Percentiles rank a stretch among this genome's conserved stretches.
Evolutionary conservation across 2,888 invertebrate species (phyloP).

Genomic region (Theodoxus fluviatilis): DNA sequence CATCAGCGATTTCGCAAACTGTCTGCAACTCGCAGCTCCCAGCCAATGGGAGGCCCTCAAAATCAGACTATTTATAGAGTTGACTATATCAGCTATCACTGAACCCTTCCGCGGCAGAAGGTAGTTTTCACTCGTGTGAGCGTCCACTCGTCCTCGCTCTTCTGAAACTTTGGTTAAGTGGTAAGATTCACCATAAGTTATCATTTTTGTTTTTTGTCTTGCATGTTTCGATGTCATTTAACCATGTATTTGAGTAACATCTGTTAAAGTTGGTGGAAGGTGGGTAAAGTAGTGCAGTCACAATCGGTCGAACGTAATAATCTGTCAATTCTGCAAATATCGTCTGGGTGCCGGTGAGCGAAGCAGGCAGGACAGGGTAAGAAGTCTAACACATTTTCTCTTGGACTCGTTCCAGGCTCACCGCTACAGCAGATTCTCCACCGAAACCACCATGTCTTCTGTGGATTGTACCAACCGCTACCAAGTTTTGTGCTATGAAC

Average conservation of each 20-base stretch:
- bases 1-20: too few species aligned
- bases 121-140: too few species aligned
- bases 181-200: too few species aligned
- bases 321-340: constrained; percentile 38
- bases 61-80: background rate
- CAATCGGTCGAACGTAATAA: constrained; percentile 29
- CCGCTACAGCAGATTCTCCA: constrained; percentile 19
- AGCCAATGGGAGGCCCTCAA: background rate
- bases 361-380: constrained; percentile 26
- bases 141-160: too few species aligned
- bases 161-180: too few species aligned
- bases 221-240: too few species aligned
- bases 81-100: too few species aligned
- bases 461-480: constrained; percentile 48
- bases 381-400: constrained; percentile 22
- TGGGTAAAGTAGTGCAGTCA: background rate
- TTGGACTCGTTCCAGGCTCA: constrained; percentile 21
- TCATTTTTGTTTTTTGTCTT: too few species aligned
- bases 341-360: constrained; percentile 29
- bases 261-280: too few species aligned
- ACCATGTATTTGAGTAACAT: too few species aligned
- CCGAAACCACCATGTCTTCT: constrained; percentile 35
- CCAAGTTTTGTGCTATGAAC: constrained; percentile 88
- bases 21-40: too few species aligned
- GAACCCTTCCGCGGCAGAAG: too few species aligned